Evolutionary conservation across 2,888 invertebrate species (phyloP), one percentile per base, ranked within the genome.

Genomic region (Embidobia sp.): DNA sequence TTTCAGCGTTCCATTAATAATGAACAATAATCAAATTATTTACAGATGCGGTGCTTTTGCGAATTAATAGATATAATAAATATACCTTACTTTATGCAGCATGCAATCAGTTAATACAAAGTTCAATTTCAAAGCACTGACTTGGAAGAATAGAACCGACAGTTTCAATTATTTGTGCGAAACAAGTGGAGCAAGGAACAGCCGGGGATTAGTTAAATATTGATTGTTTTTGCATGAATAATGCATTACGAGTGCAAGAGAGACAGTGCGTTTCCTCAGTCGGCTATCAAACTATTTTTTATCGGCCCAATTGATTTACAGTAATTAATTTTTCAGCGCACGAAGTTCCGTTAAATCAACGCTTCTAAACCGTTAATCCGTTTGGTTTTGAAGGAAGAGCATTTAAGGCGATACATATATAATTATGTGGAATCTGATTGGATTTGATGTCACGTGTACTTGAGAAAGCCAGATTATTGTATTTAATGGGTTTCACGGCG

Each of bases 221-320:
- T 69, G 69, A 69, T 69, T 69, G 59, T 51, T 69, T 59, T 59
- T 59, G 33, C 31, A 57, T 57, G 48, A 67, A 67, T 67, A 67
- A 69, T 57, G 11, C 57, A 49, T 63, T 16, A 19, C 26, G 37
- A 8, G 6, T 16, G 22, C 6, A 49, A 19, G 22, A 19, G 4
- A 27, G 26, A n/a, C n/a, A n/a, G n/a, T n/a, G n/a, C n/a, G n/a
- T n/a, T n/a, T n/a, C n/a, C n/a, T n/a, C n/a, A n/a, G n/a, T n/a
- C n/a, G n/a, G n/a, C n/a, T n/a, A n/a, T n/a, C n/a, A 35, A 53
- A 42, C 10, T 26, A 26, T 44, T 53, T 53, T 66, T 48, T 46
- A 33, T 31, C 22, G 22, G 15, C 18, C 27, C 15, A n/a, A 67
- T 31, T 67, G 37, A 40, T 67, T 49, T 37, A 15, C 22, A 37